Percentiles rank a stretch among this genome's conserved stretches.
Evolutionary conservation across 2,113 vertebrate species (phyloP).

Genomic region (Numenius arquata): DNA sequence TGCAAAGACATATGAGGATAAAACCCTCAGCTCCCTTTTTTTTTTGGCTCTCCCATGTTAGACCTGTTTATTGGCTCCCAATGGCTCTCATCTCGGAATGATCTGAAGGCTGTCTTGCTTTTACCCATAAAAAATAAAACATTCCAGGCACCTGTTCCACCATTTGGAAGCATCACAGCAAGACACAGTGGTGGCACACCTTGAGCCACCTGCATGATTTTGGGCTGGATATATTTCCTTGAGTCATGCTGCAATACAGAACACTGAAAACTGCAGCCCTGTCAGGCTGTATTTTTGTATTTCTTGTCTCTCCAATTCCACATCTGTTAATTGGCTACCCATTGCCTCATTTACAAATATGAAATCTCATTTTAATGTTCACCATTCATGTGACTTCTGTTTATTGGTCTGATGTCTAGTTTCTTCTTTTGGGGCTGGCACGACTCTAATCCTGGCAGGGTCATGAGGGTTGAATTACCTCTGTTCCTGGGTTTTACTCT

Average conservation of each 20-base stretch:
- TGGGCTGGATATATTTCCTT: neutral
- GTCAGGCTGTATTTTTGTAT: neutral
- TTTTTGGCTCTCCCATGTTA: neutral
- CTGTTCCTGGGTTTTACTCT: neutral
- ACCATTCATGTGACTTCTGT: neutral
- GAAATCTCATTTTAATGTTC: neutral
- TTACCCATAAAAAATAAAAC: neutral
- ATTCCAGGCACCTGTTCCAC: neutral
- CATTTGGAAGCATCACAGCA: neutral
- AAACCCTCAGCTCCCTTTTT: neutral
- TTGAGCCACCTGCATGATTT: neutral
- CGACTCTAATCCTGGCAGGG: neutral
- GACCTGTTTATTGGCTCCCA: neutral
- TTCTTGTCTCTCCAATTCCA: neutral
- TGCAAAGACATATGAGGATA: neutral
- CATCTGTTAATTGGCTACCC: neutral
- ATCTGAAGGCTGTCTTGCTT: neutral
- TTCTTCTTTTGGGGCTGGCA: neutral
- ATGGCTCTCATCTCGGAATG: neutral
- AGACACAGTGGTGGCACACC: fast-evolving
- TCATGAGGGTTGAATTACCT: neutral
- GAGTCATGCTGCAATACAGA: neutral
- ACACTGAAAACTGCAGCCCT: neutral
- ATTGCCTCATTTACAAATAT: neutral
- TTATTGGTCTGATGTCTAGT: neutral